These are phyloP conservation scores for Sturmia bella DNA, from an alignment of 2,888 invertebrate species.

Conservation along the genomic window DNA sequence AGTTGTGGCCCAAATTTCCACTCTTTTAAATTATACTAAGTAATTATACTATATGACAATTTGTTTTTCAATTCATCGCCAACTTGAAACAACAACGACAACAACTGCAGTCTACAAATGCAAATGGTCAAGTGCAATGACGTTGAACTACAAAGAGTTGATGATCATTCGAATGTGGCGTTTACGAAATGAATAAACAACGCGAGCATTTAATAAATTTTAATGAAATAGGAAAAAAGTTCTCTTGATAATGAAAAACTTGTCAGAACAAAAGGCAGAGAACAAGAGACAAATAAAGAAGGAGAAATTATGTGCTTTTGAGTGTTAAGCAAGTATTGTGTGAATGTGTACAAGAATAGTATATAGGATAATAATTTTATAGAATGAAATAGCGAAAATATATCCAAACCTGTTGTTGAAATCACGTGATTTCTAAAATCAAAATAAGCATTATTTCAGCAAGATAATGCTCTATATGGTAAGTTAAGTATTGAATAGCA, in stretches of 20 bases:
- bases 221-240: conserved; percentile 45
- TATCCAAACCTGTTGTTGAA: too few relatives aligned
- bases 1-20: too few relatives aligned
- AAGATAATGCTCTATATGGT: too few relatives aligned
- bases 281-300: neutral
- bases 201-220: conserved; percentile 36
- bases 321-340: too few relatives aligned
- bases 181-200: conserved; percentile 38
- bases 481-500: too few relatives aligned
- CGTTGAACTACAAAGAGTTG: conserved; percentile 11
- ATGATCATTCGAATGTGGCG: conserved; percentile 31
- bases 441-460: too few relatives aligned
- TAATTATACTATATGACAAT: neutral
- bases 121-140: conserved; percentile 64
- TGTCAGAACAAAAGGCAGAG: neutral
- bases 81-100: neutral
- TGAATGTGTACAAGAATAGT: too few relatives aligned
- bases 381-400: too few relatives aligned
- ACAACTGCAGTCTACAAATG: conserved; percentile 6
- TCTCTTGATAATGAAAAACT: conserved; percentile 2
- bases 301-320: neutral
- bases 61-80: neutral
- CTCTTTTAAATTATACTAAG: too few relatives aligned
- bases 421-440: too few relatives aligned
- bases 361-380: too few relatives aligned